phyloP scores from a whole-genome alignment of 2,113 vertebrate species.

The Daboia siamensis region DNA sequence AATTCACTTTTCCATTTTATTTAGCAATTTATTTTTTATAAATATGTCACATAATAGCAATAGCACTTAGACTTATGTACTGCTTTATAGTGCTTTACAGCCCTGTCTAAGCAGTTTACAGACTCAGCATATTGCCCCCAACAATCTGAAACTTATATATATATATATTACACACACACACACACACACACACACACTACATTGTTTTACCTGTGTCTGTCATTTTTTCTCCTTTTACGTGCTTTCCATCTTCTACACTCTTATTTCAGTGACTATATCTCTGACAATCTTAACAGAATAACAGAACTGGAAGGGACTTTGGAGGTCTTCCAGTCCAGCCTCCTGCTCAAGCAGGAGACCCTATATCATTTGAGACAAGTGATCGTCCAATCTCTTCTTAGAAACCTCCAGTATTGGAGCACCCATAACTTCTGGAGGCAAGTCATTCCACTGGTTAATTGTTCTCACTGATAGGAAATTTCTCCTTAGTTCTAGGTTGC shows the following conservation, averaged over 20 bases:
- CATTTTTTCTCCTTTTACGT: neutral
- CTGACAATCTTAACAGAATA: neutral
- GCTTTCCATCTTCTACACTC: slow-evolving; percentile 9
- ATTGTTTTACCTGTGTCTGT: neutral
- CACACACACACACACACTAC: no score
- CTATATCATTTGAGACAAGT: neutral
- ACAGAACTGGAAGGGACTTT: neutral
- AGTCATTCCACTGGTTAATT: neutral
- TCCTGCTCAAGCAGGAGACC: neutral
- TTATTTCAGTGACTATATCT: neutral
- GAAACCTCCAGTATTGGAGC: neutral
- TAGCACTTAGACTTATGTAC: neutral
- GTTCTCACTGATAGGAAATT: neutral
- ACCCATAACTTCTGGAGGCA: neutral
- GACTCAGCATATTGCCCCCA: neutral
- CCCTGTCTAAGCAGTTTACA: neutral
- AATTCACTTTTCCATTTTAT: neutral
- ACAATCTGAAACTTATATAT: neutral
- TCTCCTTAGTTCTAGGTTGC: neutral
- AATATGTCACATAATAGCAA: neutral
- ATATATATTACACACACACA: no score
- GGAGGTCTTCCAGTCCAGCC: neutral
- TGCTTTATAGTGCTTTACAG: neutral
- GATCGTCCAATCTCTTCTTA: neutral
- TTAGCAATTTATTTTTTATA: neutral